Conservation (phyloP, 2,797 vertebrate species). For the Otolemur crassicaudatus region DNA sequence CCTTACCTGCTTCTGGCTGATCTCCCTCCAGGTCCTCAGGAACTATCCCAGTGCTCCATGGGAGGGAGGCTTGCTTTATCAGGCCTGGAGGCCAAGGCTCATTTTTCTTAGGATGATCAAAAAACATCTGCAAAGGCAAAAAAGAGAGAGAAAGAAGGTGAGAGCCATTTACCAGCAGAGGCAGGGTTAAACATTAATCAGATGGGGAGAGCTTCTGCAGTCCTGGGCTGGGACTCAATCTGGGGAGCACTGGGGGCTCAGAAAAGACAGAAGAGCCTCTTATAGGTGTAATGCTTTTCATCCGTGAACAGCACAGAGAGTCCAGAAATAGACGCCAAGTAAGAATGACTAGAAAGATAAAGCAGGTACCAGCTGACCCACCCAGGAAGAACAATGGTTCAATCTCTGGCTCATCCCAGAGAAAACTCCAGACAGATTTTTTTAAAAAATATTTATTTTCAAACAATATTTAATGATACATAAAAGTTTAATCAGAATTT, state of each 20-base stretch:
- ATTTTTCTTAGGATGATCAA: constrained; percentile 65
- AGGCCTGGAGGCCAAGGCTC: constrained; percentile 72
- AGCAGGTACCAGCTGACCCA: background rate
- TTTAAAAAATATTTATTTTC: constrained; percentile 34
- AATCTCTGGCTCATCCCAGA: background rate
- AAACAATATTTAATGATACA: constrained; percentile 33
- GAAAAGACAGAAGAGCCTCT: background rate
- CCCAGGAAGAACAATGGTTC: background rate
- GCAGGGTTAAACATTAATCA: constrained; percentile 75
- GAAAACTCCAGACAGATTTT: constrained; percentile 4
- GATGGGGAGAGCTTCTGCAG: background rate
- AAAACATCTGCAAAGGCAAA: constrained; percentile 66
- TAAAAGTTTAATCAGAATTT: background rate
- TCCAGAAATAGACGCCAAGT: background rate
- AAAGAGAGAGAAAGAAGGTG: background rate
- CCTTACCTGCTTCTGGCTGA: constrained; percentile 70
- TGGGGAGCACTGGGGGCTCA: background rate
- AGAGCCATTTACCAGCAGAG: background rate
- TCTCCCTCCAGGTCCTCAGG: constrained; percentile 48
- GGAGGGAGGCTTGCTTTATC: background rate
- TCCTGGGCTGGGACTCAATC: background rate
- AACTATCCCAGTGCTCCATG: constrained; percentile 59
- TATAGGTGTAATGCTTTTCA: background rate
- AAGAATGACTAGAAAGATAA: constrained; percentile 8
- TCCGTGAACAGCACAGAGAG: background rate